A percentile compares a stretch with the other conserved stretches of the same genome.
phyloP scores from a whole-genome alignment of 2,888 invertebrate species.

The Apeira syringaria region DNA sequence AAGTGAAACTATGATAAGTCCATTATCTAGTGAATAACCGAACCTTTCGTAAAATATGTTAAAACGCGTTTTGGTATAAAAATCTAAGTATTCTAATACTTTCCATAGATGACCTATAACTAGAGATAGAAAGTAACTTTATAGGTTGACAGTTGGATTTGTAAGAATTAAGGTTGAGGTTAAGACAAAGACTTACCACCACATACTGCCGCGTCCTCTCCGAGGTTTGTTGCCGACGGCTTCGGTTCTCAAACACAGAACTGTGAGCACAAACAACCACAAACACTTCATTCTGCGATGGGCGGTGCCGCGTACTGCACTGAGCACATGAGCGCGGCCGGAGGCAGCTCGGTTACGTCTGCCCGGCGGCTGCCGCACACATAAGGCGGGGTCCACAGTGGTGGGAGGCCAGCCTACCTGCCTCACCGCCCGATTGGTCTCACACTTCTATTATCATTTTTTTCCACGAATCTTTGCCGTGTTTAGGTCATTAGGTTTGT shows the following conservation, averaged over 20 bases:
- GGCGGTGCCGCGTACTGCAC: slow-evolving; percentile 49
- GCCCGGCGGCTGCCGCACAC: slow-evolving; percentile 42
- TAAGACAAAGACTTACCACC: slow-evolving; percentile 88
- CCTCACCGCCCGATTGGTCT: slow-evolving; percentile 69
- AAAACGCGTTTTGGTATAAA: background rate
- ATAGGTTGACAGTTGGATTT: background rate
- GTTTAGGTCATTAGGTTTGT: slow-evolving; percentile 63
- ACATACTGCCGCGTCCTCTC: slow-evolving; percentile 94
- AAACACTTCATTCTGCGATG: slow-evolving; percentile 76
- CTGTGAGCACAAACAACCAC: slow-evolving; percentile 81
- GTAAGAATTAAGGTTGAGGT: background rate
- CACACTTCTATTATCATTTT: slow-evolving; percentile 57
- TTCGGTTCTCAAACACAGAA: slow-evolving; percentile 77
- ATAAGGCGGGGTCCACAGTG: slow-evolving; percentile 68
- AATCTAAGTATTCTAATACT: background rate
- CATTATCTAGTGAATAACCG: too few species aligned
- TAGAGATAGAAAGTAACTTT: slow-evolving; percentile 4
- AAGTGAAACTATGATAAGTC: too few species aligned
- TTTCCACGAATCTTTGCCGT: slow-evolving; percentile 35
- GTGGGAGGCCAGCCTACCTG: slow-evolving; percentile 72
- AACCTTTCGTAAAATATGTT: too few species aligned
- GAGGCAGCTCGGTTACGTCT: slow-evolving; percentile 67
- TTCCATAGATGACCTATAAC: background rate
- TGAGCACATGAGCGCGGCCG: slow-evolving; percentile 72
- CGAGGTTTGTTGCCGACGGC: slow-evolving; percentile 84